phyloP scores from a whole-genome alignment of 2,113 vertebrate species.

The Podarcis raffonei region DNA sequence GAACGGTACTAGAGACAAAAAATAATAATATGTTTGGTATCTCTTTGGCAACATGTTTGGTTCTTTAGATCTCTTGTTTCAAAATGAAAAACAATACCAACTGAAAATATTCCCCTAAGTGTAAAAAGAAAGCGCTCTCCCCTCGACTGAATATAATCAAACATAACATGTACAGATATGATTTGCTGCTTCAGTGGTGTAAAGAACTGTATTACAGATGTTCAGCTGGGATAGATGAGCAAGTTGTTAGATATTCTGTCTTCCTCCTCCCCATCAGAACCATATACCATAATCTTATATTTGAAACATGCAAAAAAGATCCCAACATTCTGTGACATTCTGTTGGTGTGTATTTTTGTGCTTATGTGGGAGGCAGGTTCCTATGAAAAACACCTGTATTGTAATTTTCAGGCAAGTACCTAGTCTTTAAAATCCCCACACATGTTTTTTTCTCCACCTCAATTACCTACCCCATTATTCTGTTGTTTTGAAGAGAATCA shows the following conservation, averaged over 20 bases:
- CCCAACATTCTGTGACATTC: not conserved
- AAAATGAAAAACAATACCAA: not conserved
- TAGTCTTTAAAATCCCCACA: conserved; percentile 10
- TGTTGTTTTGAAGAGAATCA: conserved; percentile 1
- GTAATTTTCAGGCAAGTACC: conserved; percentile 23
- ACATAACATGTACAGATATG: not conserved
- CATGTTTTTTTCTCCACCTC: not conserved
- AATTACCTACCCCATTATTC: conserved; percentile 1
- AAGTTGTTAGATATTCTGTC: no score
- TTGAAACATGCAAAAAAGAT: not conserved
- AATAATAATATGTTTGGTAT: not conserved
- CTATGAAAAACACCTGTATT: not conserved
- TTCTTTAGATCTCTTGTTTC: not conserved
- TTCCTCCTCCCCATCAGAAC: not conserved
- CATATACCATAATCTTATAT: not conserved
- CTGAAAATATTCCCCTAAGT: not conserved
- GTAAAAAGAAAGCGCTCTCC: no score
- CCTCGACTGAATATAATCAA: not conserved
- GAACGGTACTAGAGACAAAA: not conserved
- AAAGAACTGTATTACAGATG: not conserved
- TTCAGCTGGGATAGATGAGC: not conserved
- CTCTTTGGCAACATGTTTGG: not conserved
- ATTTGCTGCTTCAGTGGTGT: not conserved
- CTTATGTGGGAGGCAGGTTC: not conserved
- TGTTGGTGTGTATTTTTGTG: conserved; percentile 17